These are phyloP conservation scores for Polypedilum vanderplanki DNA, from an alignment of 1,140 invertebrate genomes.

Conservation along the genomic window DNA sequence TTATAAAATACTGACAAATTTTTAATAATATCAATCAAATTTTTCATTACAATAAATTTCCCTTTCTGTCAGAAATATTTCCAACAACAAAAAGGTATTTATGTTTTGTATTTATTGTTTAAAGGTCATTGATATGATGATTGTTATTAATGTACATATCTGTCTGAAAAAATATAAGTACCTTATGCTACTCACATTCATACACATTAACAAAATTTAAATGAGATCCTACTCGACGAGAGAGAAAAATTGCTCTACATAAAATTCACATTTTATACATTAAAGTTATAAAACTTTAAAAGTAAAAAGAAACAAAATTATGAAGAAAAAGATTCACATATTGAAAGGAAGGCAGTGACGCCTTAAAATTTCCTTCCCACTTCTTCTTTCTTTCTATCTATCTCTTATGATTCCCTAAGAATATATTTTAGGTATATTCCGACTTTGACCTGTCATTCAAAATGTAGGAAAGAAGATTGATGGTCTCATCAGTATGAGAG, in stretches of 20 bases:
- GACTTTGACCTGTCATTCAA: conserved; percentile 25
- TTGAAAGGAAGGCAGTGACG: conserved; percentile 16
- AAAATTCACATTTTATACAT: background rate
- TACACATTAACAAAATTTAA: background rate
- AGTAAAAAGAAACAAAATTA: background rate
- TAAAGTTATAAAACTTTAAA: conserved; percentile 16
- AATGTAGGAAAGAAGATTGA: conserved; percentile 28
- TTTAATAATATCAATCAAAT: no score
- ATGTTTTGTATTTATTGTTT: background rate
- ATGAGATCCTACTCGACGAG: background rate
- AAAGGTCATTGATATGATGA: conserved; percentile 12
- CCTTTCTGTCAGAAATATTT: no score
- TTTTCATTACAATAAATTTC: no score
- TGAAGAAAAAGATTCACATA: conserved; percentile 2
- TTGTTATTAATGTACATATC: background rate
- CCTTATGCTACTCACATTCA: background rate
- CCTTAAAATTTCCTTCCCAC: conserved; percentile 16
- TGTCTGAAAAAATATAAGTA: no score
- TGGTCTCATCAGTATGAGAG: background rate
- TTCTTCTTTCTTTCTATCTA: conserved; percentile 29
- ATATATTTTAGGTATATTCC: conserved; percentile 5
- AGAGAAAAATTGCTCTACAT: background rate
- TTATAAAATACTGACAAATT: no score
- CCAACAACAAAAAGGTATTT: no score
- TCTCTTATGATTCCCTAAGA: conserved; percentile 24